Percentiles rank a stretch among this genome's conserved stretches.
These are phyloP conservation scores for Bruchidius siliquastri DNA, from an alignment of 2,888 invertebrate genomes.

Conservation along the genomic window DNA sequence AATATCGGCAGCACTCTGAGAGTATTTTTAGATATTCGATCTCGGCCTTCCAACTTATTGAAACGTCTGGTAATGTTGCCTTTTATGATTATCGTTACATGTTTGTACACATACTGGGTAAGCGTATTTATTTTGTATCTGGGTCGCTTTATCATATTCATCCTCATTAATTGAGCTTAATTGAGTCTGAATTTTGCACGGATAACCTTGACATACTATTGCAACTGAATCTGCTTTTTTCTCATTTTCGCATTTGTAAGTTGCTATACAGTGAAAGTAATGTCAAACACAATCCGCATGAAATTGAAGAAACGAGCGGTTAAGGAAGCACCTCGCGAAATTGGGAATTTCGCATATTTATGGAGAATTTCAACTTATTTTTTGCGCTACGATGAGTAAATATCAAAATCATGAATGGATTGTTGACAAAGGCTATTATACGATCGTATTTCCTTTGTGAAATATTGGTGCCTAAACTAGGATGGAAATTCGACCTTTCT, in stretches of 20 bases:
- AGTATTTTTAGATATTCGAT: neutral
- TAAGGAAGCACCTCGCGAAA: too few relatives aligned
- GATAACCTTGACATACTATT: constrained; percentile 28
- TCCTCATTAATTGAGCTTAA: constrained; percentile 27
- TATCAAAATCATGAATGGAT: too few relatives aligned
- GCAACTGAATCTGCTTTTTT: constrained; percentile 4
- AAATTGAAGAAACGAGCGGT: too few relatives aligned
- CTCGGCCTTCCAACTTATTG: neutral
- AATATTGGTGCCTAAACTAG: too few relatives aligned
- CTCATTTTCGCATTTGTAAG: neutral
- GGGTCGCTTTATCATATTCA: constrained; percentile 31
- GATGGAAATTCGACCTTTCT: too few relatives aligned
- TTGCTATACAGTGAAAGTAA: too few relatives aligned
- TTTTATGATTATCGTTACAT: constrained; percentile 11
- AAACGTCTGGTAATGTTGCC: neutral
- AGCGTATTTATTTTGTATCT: constrained; percentile 26
- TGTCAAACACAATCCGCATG: too few relatives aligned
- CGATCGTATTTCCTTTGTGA: too few relatives aligned
- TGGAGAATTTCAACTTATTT: too few relatives aligned
- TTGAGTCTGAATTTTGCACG: constrained; percentile 24
- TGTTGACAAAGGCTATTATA: too few relatives aligned
- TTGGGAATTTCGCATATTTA: too few relatives aligned
- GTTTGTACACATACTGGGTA: constrained; percentile 21
- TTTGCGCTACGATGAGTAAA: too few relatives aligned
- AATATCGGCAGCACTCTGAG: neutral